phyloP scores from a whole-genome alignment of 2,797 vertebrate species.

The Iguana delicatissima region DNA sequence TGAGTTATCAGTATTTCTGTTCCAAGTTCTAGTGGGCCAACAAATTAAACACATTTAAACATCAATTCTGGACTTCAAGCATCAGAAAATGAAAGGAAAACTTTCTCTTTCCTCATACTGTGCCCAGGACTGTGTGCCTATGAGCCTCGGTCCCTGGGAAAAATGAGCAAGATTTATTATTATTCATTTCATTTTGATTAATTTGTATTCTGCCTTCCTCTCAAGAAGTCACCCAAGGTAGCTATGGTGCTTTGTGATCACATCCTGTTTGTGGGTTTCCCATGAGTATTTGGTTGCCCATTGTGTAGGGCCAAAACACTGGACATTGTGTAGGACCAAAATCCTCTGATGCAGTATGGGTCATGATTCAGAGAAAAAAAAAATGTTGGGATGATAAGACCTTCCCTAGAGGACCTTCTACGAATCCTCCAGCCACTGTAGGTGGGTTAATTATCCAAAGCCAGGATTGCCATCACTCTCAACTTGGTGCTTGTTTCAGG shows the following conservation, averaged over 20 bases:
- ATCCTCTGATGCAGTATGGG: neutral
- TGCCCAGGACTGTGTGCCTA: neutral
- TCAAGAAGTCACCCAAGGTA: too few relatives aligned
- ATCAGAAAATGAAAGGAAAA: neutral
- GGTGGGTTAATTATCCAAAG: neutral
- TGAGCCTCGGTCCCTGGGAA: neutral
- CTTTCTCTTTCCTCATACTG: neutral
- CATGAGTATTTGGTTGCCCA: neutral
- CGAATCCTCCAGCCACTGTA: neutral
- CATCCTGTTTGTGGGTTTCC: neutral
- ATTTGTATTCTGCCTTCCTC: too few relatives aligned
- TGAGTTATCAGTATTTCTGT: neutral
- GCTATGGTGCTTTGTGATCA: neutral
- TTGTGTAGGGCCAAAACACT: neutral
- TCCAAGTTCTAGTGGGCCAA: neutral
- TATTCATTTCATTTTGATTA: too few relatives aligned
- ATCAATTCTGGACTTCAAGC: neutral
- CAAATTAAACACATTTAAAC: constrained; percentile 8
- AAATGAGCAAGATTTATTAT: neutral
- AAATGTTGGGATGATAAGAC: neutral
- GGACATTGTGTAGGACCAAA: too few relatives aligned
- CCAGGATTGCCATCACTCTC: too few relatives aligned
- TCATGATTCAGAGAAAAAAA: neutral
- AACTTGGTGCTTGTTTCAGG: too few relatives aligned
- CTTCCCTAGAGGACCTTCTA: neutral